A percentile compares a stretch with the other conserved stretches of the same genome.
Evolutionary conservation across 2,113 vertebrate species (phyloP).

Genomic region (Egretta garzetta): DNA sequence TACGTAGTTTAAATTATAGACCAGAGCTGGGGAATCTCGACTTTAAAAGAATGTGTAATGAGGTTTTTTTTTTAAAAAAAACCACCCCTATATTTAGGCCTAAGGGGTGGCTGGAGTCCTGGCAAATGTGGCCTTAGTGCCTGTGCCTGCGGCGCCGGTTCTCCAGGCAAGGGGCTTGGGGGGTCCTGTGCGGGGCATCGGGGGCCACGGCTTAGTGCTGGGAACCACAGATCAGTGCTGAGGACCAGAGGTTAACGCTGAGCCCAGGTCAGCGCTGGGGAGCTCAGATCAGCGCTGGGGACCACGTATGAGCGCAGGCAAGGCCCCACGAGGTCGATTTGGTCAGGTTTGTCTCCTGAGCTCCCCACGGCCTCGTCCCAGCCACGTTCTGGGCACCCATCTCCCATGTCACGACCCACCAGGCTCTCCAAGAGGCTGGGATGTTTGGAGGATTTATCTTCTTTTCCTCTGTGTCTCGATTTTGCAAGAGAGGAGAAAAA

Average conservation of each 20-base stretch:
- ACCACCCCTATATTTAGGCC: not conserved
- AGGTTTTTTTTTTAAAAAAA: not conserved
- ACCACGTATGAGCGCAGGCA: not conserved
- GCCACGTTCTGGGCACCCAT: not conserved
- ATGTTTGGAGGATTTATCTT: not conserved
- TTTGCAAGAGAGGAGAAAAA: not conserved
- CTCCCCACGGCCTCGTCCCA: not conserved
- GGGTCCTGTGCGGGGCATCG: rapidly evolving
- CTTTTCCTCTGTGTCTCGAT: not conserved
- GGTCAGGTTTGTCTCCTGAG: not conserved
- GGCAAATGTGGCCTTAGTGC: not conserved
- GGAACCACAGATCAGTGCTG: not conserved
- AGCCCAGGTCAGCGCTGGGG: not conserved
- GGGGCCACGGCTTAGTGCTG: too few relatives aligned
- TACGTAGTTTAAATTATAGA: not conserved
- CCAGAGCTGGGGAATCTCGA: not conserved
- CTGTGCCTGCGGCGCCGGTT: not conserved
- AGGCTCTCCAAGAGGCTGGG: not conserved
- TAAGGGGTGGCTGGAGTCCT: not conserved
- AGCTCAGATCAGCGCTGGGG: not conserved
- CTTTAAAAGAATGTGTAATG: not conserved
- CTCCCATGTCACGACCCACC: not conserved
- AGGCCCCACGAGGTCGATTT: not conserved
- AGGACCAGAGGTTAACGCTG: not conserved
- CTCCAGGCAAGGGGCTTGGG: not conserved